phyloP scores from a whole-genome alignment of 2,888 invertebrate species.

The Yponomeuta plumbellus region DNA sequence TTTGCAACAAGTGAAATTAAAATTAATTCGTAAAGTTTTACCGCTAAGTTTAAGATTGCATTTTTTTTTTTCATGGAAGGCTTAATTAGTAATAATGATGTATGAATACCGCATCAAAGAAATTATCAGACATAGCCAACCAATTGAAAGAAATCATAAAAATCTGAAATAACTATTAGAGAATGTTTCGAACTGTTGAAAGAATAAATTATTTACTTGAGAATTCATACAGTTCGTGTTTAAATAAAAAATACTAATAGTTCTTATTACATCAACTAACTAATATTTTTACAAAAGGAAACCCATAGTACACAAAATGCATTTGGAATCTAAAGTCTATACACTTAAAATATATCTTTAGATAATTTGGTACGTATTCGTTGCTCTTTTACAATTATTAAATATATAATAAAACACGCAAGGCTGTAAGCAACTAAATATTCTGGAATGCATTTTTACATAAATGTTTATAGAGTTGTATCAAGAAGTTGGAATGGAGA shows the following conservation, averaged over 20 bases:
- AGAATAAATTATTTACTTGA: not conserved
- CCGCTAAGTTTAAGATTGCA: not conserved
- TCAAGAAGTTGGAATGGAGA: not conserved
- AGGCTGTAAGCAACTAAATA: conserved; percentile 51
- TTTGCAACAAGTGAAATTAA: not conserved
- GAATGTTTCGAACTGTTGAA: too few species aligned
- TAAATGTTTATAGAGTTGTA: not conserved
- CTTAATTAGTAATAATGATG: not conserved
- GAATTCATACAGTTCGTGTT: not conserved
- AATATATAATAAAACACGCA: conserved; percentile 38
- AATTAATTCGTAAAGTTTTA: not conserved
- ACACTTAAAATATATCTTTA: conserved; percentile 29
- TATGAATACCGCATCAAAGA: not conserved
- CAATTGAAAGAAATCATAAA: too few species aligned
- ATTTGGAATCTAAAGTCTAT: conserved; percentile 18
- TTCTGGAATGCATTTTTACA: conserved; percentile 56
- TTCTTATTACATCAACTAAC: not conserved
- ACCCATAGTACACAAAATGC: conserved; percentile 22
- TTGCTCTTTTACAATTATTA: conserved; percentile 49
- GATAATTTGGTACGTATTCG: conserved; percentile 74
- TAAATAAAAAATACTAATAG: not conserved
- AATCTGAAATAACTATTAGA: too few species aligned
- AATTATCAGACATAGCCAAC: not conserved
- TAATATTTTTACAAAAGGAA: not conserved
- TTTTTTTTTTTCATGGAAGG: not conserved